A percentile compares a stretch with the other conserved stretches of the same genome.
Evolutionary conservation across 2,113 vertebrate species (phyloP).

Genomic region (Hippocampus guttulatus): DNA sequence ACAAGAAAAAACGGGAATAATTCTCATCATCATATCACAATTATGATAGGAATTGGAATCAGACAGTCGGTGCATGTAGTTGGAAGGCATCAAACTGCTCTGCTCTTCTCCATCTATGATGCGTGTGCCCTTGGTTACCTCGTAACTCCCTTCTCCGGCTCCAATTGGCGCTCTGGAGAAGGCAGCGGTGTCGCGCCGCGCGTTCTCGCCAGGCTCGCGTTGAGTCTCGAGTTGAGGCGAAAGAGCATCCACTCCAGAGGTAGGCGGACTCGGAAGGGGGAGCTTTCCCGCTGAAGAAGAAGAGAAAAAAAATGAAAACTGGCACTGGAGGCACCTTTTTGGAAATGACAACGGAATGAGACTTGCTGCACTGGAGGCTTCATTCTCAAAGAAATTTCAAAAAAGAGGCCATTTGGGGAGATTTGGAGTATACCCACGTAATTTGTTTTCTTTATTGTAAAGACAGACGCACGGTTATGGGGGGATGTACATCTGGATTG

Average conservation of each 20-base stretch:
- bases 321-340: conserved; percentile 10
- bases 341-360: conserved; percentile 33
- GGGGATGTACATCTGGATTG: conserved; percentile 60
- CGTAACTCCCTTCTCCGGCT: conserved; percentile 72
- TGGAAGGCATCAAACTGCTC: conserved; percentile 28
- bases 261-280: conserved; percentile 51
- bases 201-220: conserved; percentile 62
- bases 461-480: conserved; percentile 60
- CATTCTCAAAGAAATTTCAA: conserved; percentile 25
- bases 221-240: conserved; percentile 61
- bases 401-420: conserved; percentile 19
- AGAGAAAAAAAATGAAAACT: background rate
- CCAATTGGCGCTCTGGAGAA: conserved; percentile 64
- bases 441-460: conserved; percentile 40
- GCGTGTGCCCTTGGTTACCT: conserved; percentile 75
- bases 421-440: conserved; percentile 56
- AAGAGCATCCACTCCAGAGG: conserved; percentile 53
- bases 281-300: conserved; percentile 23
- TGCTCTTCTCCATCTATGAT: conserved; percentile 52
- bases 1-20: too few relatives aligned
- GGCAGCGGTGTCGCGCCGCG: conserved; percentile 66
- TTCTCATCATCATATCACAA: too few relatives aligned
- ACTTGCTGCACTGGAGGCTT: conserved; percentile 54
- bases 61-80: background rate
- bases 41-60: background rate